Base-by-base conservation (phyloP, 2,113 vertebrate species). In the Myotis davidii region DNA sequence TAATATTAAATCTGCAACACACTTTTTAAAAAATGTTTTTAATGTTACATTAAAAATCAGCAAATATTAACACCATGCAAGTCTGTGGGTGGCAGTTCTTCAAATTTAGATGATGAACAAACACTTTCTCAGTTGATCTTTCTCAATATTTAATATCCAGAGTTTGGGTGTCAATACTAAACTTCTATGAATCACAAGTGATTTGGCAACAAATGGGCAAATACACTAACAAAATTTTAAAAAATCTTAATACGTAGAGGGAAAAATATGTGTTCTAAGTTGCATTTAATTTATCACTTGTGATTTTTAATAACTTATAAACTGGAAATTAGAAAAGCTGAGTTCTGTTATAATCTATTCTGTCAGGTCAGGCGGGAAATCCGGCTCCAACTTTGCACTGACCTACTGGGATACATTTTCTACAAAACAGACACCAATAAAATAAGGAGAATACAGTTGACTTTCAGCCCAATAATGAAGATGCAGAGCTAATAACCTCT, bases 1-100 rank as follows among this genome's bases (percentile, higher is more conserved):
- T 82, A 96, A 74, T 92, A 70, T 90, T 78, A 94, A 96, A 65
- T 67, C 32, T 88, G 4, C 6, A 81, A 85, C 32, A 54, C 4
- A 61, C 21, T 39, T 17, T 79, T 34, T 0, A 21, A 21, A 42
- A 61, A 27, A 27, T 61, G 21, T 61, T 61, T 61, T 61, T 61
- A 61, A 25, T 61, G 59, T 61, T 61, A 32, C 37, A 72, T 59
- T 70, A 81, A 90, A 90, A 25, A 37, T 95, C 32, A 82, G n/a
- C 17, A 79, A 96, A 54, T 90, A 79, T 93, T 91, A 88, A 42
- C 34, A 56, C 17, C 12, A 5, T 37, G 4, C 29, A 77, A 65
- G 5, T 39, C 2, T 90, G 27, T n/a, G 32, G 29, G 67, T 42
- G 42, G 13, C 25, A 23, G 13, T 34, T 93, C 52, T 78, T 37